A percentile compares a stretch with the other conserved stretches of the same genome.
Evolutionary conservation across 2,888 invertebrate species (phyloP).

Genomic region (Shargacucullia verbasci): DNA sequence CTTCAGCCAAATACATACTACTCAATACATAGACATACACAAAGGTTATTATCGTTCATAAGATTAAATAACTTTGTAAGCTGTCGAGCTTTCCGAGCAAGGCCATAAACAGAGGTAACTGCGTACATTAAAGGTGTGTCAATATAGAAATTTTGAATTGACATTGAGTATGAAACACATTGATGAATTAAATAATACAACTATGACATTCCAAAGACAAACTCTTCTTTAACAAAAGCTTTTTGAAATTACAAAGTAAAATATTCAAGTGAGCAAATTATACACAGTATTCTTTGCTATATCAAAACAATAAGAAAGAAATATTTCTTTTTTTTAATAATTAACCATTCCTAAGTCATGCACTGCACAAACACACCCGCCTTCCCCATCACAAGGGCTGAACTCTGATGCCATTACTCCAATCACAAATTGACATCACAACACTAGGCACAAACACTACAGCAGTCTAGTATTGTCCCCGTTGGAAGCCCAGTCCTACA

Average conservation of each 20-base stretch:
- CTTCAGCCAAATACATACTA: constrained; percentile 14
- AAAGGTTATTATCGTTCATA: constrained; percentile 36
- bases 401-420: neutral
- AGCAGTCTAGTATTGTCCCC: constrained; percentile 76
- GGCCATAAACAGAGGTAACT: neutral
- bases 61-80: constrained; percentile 24
- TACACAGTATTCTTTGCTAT: too few relatives aligned
- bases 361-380: neutral
- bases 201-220: too few relatives aligned
- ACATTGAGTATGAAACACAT: too few relatives aligned
- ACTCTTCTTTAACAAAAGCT: too few relatives aligned
- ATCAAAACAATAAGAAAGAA: too few relatives aligned
- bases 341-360: too few relatives aligned
- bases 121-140: neutral
- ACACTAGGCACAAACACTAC: constrained; percentile 35
- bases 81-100: constrained; percentile 10
- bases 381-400: constrained; percentile 1
- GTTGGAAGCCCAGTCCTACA: constrained; percentile 93
- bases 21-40: constrained; percentile 14
- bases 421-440: constrained; percentile 21
- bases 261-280: too few relatives aligned
- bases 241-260: too few relatives aligned
- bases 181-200: too few relatives aligned
- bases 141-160: too few relatives aligned
- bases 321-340: too few relatives aligned